Evolutionary conservation across 1,140 invertebrate genomes (phyloP).

Genomic region (Ceratoteleas bidentatus): DNA sequence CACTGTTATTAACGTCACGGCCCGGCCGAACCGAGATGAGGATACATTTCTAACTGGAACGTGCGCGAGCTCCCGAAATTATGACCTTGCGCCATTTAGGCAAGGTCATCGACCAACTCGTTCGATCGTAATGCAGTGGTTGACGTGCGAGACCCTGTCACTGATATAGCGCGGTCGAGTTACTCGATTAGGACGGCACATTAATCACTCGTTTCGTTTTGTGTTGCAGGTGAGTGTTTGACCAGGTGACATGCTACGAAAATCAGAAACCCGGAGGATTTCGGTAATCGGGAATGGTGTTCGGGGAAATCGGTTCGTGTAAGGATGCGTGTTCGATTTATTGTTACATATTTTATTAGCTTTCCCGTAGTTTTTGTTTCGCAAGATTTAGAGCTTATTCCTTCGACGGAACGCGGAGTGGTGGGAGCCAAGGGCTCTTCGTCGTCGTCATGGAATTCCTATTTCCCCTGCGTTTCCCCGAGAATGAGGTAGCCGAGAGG

Average conservation of each 20-base stretch:
- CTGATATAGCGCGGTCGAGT: background rate
- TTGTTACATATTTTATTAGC: conserved; percentile 43
- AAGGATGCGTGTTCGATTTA: conserved; percentile 24
- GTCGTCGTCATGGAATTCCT: conserved; percentile 67
- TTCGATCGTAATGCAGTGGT: conserved; percentile 42
- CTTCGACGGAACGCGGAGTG: conserved; percentile 32
- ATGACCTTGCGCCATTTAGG: conserved; percentile 47
- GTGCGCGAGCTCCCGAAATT: conserved; percentile 55
- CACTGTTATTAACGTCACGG: conserved; percentile 68
- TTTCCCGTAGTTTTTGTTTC: conserved; percentile 48
- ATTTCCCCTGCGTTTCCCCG: conserved; percentile 65
- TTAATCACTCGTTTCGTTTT: conserved; percentile 9
- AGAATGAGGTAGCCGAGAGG: conserved; percentile 55
- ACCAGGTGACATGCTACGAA: too few relatives aligned
- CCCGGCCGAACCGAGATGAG: conserved; percentile 53
- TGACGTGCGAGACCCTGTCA: conserved; percentile 25
- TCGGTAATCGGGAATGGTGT: background rate
- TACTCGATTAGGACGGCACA: too few relatives aligned
- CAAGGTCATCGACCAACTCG: conserved; percentile 41
- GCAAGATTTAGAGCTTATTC: conserved; percentile 57
- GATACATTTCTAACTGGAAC: conserved; percentile 61
- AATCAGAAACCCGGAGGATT: too few relatives aligned
- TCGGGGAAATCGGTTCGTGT: background rate
- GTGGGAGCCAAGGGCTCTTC: conserved; percentile 49
- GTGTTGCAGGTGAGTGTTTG: conserved; percentile 54